Base-by-base conservation (phyloP, 2,888 invertebrate genomes). In the Callosobruchus maculatus region DNA sequence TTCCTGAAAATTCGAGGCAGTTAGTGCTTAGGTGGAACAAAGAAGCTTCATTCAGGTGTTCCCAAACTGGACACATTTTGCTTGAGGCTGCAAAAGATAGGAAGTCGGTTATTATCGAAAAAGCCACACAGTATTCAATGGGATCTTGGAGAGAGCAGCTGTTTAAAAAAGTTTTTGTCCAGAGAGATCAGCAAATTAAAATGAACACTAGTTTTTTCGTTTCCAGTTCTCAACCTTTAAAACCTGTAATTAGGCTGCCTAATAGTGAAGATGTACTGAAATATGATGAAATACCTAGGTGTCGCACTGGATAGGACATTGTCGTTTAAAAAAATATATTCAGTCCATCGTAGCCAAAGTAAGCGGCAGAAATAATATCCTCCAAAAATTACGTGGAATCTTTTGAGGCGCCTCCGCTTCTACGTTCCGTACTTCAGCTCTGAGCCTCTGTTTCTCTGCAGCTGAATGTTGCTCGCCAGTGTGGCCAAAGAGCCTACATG, bases 51-150 rank as follows among this genome's bases (percentile, higher is more conserved):
- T 94, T 91, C 80, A 89, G 94, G 72, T 93, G 93, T 83, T 93
- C 93, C 20, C 94, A 93, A 86, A 87, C 91, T 22, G 96, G 95
- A 4, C 93, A 96, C 83, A 91, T 94, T 72, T 86, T 97, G 71
- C 86, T 91, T 22, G 88, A 90, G 0, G 89, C 92, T 78, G 88
- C 90, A 74, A 90, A 90, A 81, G 91, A 92, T 72, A 90, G 91
- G 77, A 88, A 87, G 79, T 88, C 89, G 76, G 82, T 88, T 5
- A 87, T 90, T 76, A 78, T 91, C 20, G 91, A 91, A 79, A 89
- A 89, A 81, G 88, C 91, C 71, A 87, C 87, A 3, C 89, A 92
- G 81, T 88, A 88, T 83, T 92, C 90, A 79, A 89, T 91, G 67
- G 93, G 92, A 71, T 88, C 91, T 75, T 95, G 95, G 95, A 90